Base-by-base conservation (phyloP, 2,888 invertebrate species). In the Erpobdella octoculata region DNA sequence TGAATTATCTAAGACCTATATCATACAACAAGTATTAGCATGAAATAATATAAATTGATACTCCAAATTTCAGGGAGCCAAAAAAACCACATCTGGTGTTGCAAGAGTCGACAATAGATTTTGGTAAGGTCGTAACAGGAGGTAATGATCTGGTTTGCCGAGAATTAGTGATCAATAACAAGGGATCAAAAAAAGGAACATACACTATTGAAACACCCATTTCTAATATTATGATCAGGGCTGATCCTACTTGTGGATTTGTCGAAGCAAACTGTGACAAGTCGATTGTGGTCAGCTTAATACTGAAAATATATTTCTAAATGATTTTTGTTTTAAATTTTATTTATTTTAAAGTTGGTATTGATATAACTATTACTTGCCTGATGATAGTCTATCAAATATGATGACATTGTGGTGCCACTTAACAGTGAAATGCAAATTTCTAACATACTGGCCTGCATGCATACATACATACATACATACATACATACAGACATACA, bases 11-110 rank as follows among this genome's bases (percentile, higher is more conserved):
- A n/a, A n/a, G n/a, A n/a, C n/a, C n/a, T n/a, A n/a, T n/a, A n/a
- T n/a, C n/a, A n/a, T n/a, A n/a, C n/a, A n/a, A n/a, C n/a, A n/a
- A n/a, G n/a, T n/a, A n/a, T n/a, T n/a, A n/a, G n/a, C 9, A 41
- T 41, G 41, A 41, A 9, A 53, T 25, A 53, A 9, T 28, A 53
- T 53, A 53, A 62, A 28, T 62, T n/a, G 33, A 33, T 62, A 33
- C 3, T 62, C n/a, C n/a, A 9, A 28, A 33, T 28, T 62, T 8
- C 4, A 62, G 62, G 1, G 62, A 62, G 15, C 62, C 62, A 62
- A 31, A n/a, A 35, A 62, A 31, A 62, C 31, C 62, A 1, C n/a
- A 62, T 8, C 35, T 62, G 62, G 62, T 8, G 62, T n/a, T 62
- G 31, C 28, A 35, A 31, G n/a, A 35, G 4, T n/a, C 2, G 0